A percentile compares a stretch with the other conserved stretches of the same genome.
These are phyloP conservation scores for Zaprionus inermis DNA, from an alignment of 1,140 invertebrate genomes.

Conservation along the genomic window DNA sequence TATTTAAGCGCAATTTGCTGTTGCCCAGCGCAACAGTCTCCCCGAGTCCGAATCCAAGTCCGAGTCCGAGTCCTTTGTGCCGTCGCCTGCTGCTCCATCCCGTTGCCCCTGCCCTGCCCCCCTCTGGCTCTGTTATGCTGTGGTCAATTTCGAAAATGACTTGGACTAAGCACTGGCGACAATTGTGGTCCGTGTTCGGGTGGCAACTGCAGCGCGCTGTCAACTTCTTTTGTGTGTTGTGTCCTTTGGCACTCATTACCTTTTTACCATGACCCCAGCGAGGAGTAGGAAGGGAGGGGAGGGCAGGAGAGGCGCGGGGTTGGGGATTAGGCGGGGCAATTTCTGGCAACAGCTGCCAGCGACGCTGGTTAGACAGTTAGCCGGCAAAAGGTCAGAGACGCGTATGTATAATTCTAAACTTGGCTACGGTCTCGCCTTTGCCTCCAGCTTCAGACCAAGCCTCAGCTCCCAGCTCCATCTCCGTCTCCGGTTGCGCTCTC, in stretches of 20 bases:
- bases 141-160: slow-evolving; percentile 82
- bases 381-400: slow-evolving; percentile 52
- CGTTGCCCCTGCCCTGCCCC: slow-evolving; percentile 1
- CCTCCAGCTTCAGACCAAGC: neutral
- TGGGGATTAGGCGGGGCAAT: neutral
- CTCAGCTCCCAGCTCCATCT: neutral
- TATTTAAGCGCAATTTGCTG: slow-evolving; percentile 83
- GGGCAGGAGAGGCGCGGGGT: no score
- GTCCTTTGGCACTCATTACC: slow-evolving; percentile 81
- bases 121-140: slow-evolving; percentile 32
- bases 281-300: neutral
- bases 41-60: slow-evolving; percentile 23
- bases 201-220: slow-evolving; percentile 5
- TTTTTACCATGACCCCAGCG: slow-evolving; percentile 39
- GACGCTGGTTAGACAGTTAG: slow-evolving; percentile 20
- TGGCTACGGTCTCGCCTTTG: slow-evolving; percentile 24
- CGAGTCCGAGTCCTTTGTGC: slow-evolving; percentile 20
- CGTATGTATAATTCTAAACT: slow-evolving; percentile 60
- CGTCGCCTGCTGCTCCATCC: neutral
- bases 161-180: slow-evolving; percentile 77
- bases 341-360: slow-evolving; percentile 38
- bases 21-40: slow-evolving; percentile 53
- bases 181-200: slow-evolving; percentile 61
- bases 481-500: slow-evolving; percentile 42
- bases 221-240: slow-evolving; percentile 51